Evolutionary conservation across 2,888 invertebrate species (phyloP), one percentile per base, ranked within the genome.

Genomic region (Pandemis corylana): DNA sequence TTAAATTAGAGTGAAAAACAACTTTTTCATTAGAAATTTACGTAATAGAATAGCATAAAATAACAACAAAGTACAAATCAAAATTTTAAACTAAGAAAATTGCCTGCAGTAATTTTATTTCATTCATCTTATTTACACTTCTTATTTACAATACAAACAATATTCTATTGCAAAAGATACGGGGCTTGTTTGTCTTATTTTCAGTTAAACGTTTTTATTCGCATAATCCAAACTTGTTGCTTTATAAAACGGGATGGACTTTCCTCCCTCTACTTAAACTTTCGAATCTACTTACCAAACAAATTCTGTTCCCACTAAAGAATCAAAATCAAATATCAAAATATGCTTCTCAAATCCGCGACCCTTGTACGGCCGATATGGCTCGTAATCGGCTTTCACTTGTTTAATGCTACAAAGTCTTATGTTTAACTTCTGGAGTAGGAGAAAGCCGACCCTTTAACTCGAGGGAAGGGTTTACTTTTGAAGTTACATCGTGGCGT

Each of bases 291-390:
- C 59, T 59, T 28, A 59, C 59, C n/a, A 9, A 59, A 59, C 59
- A 59, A 56, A 20, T 59, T 59, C 59, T 59, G 12, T 59, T 59
- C 28, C 7, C 12, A 59, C 28, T 59, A 59, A 59, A 59, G 59
- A 59, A 59, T 59, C 12, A 59, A 59, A 0, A 59, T 59, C 59
- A 59, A 59, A 59, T 59, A 59, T 28, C 59, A 59, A 59, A 59
- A 59, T 59, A 59, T 59, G 59, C 28, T 28, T 28, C 59, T 28
- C 59, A 59, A 59, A 59, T 59, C 59, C 28, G 28, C 59, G 59
- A 59, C 59, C 59, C 59, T 59, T 59, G 28, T 59, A 59, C 28
- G 59, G 28, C 59, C 59, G 59, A 59, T 59, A 59, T 59, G 28
- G 59, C 59, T 28, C 28, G 28, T 59, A 59, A 59, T 59, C 59